Evolutionary conservation across 2,888 invertebrate species (phyloP).

Genomic region (Eupithecia tripunctaria): DNA sequence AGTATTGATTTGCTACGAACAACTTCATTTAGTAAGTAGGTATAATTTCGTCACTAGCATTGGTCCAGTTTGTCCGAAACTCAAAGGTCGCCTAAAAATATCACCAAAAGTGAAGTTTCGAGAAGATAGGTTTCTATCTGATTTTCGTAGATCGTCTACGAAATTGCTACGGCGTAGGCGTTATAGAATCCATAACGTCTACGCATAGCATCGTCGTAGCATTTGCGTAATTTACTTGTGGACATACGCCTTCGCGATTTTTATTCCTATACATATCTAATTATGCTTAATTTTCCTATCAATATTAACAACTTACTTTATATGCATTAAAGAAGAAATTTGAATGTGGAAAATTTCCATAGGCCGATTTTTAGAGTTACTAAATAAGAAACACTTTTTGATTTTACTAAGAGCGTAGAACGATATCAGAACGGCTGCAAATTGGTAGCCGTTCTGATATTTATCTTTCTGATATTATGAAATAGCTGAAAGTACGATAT

Average conservation of each 20-base stretch:
- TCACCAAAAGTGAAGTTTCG: background rate
- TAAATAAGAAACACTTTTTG: background rate
- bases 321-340: background rate
- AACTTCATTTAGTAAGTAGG: background rate
- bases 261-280: too few species aligned
- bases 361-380: background rate
- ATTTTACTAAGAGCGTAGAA: background rate
- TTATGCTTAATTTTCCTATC: background rate
- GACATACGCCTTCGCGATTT: background rate
- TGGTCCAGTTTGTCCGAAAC: background rate
- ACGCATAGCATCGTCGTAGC: background rate
- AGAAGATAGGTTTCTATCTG: too few species aligned
- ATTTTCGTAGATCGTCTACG: conserved; percentile 19
- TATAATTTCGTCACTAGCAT: background rate
- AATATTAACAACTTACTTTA: background rate
- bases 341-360: background rate
- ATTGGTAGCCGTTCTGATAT: too few species aligned
- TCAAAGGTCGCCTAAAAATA: background rate
- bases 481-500: background rate
- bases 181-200: background rate
- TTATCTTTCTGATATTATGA: too few species aligned
- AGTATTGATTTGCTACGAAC: background rate
- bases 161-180: conserved; percentile 11
- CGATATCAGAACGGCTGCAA: background rate
- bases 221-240: background rate